phyloP scores from a whole-genome alignment of 2,797 vertebrate species.

The Pangasius macronema region DNA sequence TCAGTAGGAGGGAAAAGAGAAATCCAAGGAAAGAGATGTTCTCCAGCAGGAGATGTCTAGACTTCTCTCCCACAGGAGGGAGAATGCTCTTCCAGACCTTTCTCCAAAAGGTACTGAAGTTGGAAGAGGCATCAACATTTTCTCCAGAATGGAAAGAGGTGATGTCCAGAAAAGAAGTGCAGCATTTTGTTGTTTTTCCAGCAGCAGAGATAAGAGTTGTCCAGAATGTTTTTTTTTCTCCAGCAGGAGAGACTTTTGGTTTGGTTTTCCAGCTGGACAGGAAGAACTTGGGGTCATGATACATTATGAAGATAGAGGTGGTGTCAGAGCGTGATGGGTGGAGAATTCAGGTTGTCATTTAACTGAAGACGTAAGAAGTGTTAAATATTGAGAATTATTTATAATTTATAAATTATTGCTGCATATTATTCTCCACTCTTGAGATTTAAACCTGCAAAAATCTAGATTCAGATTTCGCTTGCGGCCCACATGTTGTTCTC shows the following conservation, averaged over 20 bases:
- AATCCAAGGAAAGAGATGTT: not conserved
- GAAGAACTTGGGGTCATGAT: not conserved
- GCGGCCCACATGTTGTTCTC: not conserved
- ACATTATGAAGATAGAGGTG: not conserved
- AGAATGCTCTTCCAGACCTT: not conserved
- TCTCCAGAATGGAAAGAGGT: not conserved
- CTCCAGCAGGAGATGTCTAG: not conserved
- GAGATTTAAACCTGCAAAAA: not conserved
- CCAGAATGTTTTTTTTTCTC: not conserved
- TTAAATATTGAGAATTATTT: not conserved
- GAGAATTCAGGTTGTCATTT: not conserved
- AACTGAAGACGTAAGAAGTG: not conserved
- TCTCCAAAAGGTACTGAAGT: not conserved
- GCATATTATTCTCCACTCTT: not conserved
- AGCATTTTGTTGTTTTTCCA: not conserved
- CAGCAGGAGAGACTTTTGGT: not conserved
- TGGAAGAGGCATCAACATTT: not conserved
- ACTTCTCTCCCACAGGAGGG: not conserved
- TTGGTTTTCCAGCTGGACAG: not conserved
- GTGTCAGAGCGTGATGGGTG: not conserved
- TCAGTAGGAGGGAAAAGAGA: not conserved
- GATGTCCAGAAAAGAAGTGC: not conserved
- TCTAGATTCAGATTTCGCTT: not conserved
- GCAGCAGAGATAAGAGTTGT: not conserved
- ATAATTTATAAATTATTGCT: not conserved